A percentile compares a stretch with the other conserved stretches of the same genome.
Conservation (phyloP, 2,888 invertebrate genomes). For the Tryphoninae sp. region DNA sequence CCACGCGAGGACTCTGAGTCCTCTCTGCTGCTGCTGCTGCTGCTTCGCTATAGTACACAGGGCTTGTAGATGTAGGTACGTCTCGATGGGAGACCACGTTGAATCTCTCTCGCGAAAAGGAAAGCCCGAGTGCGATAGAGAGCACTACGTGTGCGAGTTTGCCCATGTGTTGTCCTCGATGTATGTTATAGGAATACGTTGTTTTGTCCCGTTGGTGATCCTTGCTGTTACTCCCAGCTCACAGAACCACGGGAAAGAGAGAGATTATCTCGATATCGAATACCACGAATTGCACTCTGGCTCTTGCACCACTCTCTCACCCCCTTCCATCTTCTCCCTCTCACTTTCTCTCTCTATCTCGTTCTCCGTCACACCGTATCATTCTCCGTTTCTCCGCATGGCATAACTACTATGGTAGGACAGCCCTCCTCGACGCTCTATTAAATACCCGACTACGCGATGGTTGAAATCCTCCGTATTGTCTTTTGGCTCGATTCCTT, state of each 20-base stretch:
- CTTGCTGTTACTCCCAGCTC: slow-evolving; percentile 48
- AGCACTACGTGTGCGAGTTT: background rate
- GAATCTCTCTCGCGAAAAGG: slow-evolving; percentile 71
- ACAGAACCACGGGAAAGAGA: slow-evolving; percentile 71
- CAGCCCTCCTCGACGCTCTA: slow-evolving; percentile 63
- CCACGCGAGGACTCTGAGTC: slow-evolving; percentile 43
- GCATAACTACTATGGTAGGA: slow-evolving; percentile 32
- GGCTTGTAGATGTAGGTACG: slow-evolving; percentile 40
- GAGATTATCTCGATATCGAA: slow-evolving; percentile 81
- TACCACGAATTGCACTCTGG: slow-evolving; percentile 80
- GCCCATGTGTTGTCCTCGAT: slow-evolving; percentile 27
- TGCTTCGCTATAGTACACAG: slow-evolving; percentile 13
- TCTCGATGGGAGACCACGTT: slow-evolving; percentile 59
- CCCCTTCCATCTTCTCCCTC: slow-evolving; percentile 36
- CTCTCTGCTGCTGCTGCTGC: slow-evolving; percentile 25
- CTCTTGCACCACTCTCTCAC: slow-evolving; percentile 61
- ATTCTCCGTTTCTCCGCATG: slow-evolving; percentile 13
- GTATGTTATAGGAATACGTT: slow-evolving; percentile 34
- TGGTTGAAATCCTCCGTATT: slow-evolving; percentile 65
- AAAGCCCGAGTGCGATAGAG: slow-evolving; percentile 70
- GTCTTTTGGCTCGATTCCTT: slow-evolving; percentile 61
- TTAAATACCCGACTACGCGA: slow-evolving; percentile 67
- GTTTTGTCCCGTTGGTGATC: slow-evolving; percentile 42
- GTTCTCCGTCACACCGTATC: slow-evolving; percentile 49
- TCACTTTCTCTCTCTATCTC: slow-evolving; percentile 1